phyloP scores from a whole-genome alignment of 2,888 invertebrate species.

The Drosophila greeni region DNA sequence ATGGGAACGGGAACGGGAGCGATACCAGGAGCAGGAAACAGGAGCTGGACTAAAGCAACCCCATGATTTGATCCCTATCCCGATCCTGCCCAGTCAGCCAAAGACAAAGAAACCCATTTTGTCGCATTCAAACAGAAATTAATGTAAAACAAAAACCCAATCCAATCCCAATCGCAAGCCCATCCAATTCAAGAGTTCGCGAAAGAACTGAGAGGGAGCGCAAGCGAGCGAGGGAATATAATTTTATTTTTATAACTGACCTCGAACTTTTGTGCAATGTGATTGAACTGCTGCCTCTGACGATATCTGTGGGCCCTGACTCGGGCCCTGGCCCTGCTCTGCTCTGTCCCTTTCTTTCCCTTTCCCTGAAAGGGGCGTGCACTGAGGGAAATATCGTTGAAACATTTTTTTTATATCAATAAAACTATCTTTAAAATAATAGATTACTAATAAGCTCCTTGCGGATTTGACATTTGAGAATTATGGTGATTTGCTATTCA shows the following conservation, averaged over 20 bases:
- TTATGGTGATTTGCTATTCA: not conserved
- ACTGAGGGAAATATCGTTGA: constrained; percentile 3
- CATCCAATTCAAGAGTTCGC: constrained; percentile 43
- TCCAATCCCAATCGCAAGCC: constrained; percentile 41
- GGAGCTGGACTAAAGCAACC: constrained; percentile 30
- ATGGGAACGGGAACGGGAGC: not conserved
- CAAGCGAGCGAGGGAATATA: constrained; percentile 29
- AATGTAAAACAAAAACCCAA: constrained; percentile 45
- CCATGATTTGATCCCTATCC: constrained; percentile 26
- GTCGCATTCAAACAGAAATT: constrained; percentile 63
- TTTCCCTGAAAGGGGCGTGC: constrained; percentile 13
- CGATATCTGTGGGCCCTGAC: constrained; percentile 62
- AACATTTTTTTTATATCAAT: too few relatives aligned
- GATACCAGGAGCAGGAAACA: constrained; percentile 21
- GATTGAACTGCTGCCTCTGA: constrained; percentile 70
- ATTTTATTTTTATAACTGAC: constrained; percentile 73
- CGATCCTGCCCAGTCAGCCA: constrained; percentile 41
- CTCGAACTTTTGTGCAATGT: constrained; percentile 77
- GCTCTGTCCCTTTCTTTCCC: constrained; percentile 11
- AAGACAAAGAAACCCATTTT: constrained; percentile 69
- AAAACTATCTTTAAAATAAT: not conserved
- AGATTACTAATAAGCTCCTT: not conserved
- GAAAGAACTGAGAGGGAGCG: not conserved
- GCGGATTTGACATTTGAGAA: not conserved
- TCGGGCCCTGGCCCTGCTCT: constrained; percentile 36